phyloP scores from a whole-genome alignment of 1,140 invertebrate species.

The Lepidurus packardi region DNA sequence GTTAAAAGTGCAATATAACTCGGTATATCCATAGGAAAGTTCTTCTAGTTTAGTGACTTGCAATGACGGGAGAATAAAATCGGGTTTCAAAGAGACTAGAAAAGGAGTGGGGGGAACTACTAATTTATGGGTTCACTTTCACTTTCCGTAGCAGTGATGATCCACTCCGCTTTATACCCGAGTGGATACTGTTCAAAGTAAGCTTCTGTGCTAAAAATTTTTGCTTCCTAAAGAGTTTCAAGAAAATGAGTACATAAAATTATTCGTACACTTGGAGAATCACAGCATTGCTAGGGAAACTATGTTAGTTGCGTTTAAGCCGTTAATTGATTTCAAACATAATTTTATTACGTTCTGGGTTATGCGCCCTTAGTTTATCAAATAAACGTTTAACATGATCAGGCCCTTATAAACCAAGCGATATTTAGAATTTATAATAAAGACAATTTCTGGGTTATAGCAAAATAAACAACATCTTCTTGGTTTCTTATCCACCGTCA shows the following conservation, averaged over 20 bases:
- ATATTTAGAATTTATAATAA: background rate
- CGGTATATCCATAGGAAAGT: background rate
- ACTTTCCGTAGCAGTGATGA: background rate
- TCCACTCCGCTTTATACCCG: background rate
- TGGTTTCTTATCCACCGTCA: background rate
- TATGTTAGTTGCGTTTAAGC: background rate
- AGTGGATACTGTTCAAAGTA: constrained; percentile 3
- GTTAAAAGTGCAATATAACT: constrained; percentile 12
- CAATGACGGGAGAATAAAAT: background rate
- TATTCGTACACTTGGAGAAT: too few species aligned
- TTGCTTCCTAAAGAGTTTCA: background rate
- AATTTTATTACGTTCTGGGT: background rate
- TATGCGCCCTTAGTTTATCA: background rate
- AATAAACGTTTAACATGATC: background rate
- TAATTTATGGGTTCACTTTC: background rate
- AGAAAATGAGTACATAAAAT: background rate
- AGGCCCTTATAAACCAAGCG: background rate
- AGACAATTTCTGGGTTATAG: background rate
- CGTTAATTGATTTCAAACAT: background rate
- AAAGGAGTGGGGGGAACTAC: background rate
- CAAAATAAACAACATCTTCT: constrained; percentile 5
- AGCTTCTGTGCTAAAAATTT: background rate
- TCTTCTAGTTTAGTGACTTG: background rate
- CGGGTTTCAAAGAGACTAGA: constrained; percentile 3
- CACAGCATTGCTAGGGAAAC: background rate